Base-by-base conservation (phyloP, 2,888 invertebrate genomes). In the Entomobrya proxima region DNA sequence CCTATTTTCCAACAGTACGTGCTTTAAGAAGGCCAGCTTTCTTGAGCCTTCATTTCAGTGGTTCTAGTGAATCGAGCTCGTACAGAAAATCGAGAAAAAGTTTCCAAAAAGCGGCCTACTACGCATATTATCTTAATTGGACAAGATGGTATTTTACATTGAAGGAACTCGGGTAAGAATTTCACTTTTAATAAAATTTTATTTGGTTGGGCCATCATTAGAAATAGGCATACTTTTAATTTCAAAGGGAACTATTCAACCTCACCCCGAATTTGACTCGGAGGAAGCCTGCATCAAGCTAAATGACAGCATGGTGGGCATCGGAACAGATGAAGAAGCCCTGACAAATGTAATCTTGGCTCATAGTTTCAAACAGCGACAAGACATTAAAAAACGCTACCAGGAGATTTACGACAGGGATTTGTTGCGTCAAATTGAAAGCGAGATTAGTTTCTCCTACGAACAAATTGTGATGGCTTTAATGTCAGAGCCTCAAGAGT, bases 391-490 rank as follows among this genome's bases (percentile, higher is more conserved):
- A 18, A 67, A 67, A 18, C n/a, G 2, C 6, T 67, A 67, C 21
- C 1, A 18, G 18, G 37, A 37, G 2, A 67, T 67, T 37, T 67
- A 67, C 37, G 67, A 67, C 21, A 35, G 91, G 90, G 91, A 91
- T 50, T 78, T 91, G 77, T 81, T 87, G 44, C 89, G 90, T 55
- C 91, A 91, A 37, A 76, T 91, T 47, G 88, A 88, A 61, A 86
- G 86, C n/a, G 92, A 92, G 88, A 89, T 93, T 58, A 91, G 92
- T 30, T 92, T 92, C 6, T 90, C 91, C 55, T 92, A 92, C 90
- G 92, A 92, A 83, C 91, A 92, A 87, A 91, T 91, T 2, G 90
- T 92, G 30, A 32, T 92, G 5, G 92, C 92, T 6, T 90, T 93
- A 61, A 91, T 92, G 91, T 91, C 91, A 89, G 91, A 91, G 21